Conservation (phyloP, 2,113 vertebrate genomes). For the Butastur rufipennis region DNA sequence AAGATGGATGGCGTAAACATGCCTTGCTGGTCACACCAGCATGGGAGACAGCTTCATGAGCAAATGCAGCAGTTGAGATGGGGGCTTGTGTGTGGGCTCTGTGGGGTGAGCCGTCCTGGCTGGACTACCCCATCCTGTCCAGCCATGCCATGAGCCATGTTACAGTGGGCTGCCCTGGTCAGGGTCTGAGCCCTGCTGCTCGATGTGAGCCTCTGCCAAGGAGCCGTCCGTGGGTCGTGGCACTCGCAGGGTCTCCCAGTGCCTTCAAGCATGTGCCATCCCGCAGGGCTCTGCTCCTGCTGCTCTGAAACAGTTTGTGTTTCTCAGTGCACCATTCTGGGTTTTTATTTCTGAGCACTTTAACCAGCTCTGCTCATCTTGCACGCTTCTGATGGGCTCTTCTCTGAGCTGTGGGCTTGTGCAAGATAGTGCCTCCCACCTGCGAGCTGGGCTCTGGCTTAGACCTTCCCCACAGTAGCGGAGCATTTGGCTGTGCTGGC, state of each 20-base stretch:
- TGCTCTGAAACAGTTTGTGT: accelerated
- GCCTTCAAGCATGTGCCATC: neutral
- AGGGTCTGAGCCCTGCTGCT: neutral
- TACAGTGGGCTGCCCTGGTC: neutral
- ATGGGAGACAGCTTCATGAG: neutral
- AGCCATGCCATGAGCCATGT: accelerated
- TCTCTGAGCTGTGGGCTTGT: neutral
- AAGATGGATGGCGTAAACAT: neutral
- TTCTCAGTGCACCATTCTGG: neutral
- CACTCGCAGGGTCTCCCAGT: accelerated
- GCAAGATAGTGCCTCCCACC: neutral
- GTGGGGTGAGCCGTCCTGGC: neutral
- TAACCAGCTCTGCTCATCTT: neutral
- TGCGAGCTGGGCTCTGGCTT: neutral
- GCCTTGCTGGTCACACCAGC: neutral
- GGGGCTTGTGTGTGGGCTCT: neutral
- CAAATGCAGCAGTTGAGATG: neutral
- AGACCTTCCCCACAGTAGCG: neutral
- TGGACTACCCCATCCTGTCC: neutral
- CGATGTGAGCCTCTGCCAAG: neutral
- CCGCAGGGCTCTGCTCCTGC: neutral
- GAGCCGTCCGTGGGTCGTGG: accelerated
- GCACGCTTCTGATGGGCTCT: neutral
- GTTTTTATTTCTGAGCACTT: neutral
- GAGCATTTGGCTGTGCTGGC: neutral